Evolutionary conservation across 2,888 invertebrate species (phyloP).

Genomic region (Bellardia pandia): DNA sequence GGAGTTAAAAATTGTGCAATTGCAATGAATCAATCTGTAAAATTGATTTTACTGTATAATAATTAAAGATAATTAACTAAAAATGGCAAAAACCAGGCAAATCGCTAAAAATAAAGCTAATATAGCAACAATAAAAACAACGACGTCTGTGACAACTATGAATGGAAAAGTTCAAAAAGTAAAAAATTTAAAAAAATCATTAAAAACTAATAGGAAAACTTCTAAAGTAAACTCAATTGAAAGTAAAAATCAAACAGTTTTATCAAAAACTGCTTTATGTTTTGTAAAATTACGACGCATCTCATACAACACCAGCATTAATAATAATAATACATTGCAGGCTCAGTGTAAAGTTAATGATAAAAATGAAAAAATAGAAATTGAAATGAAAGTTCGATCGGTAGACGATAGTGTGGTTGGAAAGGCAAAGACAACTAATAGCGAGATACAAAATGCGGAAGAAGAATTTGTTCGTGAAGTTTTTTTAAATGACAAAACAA

Average conservation of each 20-base stretch:
- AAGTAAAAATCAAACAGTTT: background rate
- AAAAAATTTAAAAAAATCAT: background rate
- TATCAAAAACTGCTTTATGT: constrained; percentile 28
- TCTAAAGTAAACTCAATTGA: background rate
- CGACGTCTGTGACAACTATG: background rate
- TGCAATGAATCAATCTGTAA: background rate
- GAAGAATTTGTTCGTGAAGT: no score
- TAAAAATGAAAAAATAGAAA: background rate
- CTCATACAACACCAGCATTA: background rate
- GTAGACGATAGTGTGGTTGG: background rate
- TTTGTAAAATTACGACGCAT: constrained; percentile 38
- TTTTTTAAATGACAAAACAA: no score
- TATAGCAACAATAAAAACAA: background rate
- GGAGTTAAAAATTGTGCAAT: background rate
- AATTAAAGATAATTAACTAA: background rate
- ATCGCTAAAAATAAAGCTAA: background rate
- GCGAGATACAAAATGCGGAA: no score
- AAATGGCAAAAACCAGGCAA: constrained; percentile 24
- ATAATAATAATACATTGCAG: constrained; percentile 45
- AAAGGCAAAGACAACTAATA: background rate
- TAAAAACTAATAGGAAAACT: background rate
- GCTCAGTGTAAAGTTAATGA: constrained; percentile 52
- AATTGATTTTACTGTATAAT: background rate
- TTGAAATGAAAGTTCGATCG: background rate
- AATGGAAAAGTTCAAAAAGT: constrained; percentile 36